Conservation (phyloP, 2,113 vertebrate genomes). For the Aldabrachelys gigantea region DNA sequence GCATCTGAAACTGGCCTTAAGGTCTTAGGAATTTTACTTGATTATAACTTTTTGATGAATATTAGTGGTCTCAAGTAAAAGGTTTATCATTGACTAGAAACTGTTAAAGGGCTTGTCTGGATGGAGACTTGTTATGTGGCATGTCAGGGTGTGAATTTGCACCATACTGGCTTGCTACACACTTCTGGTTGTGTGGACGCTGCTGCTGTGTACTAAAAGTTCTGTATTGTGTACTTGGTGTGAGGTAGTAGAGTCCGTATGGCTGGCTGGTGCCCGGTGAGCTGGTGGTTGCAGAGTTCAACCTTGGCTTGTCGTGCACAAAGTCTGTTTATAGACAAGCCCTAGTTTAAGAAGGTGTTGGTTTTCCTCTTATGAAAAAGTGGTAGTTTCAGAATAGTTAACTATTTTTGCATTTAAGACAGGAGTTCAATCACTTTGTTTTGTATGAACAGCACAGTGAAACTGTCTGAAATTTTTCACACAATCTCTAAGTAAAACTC, state of each 20-base stretch:
- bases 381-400: neutral
- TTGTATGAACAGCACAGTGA: neutral
- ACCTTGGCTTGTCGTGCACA: too few relatives aligned
- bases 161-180: too few relatives aligned
- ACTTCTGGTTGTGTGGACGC: too few relatives aligned
- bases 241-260: too few relatives aligned
- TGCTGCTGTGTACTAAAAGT: too few relatives aligned
- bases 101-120: neutral
- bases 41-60: neutral
- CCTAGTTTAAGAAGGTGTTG: neutral
- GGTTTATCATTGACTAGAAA: neutral
- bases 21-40: neutral
- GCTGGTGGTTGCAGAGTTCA: too few relatives aligned
- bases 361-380: neutral
- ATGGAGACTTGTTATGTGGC: too few relatives aligned
- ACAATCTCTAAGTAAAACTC: neutral
- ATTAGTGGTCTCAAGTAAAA: neutral
- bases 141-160: too few relatives aligned
- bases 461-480: neutral
- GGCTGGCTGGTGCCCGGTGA: too few relatives aligned
- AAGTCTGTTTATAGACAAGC: too few relatives aligned
- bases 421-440: neutral
- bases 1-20: neutral
- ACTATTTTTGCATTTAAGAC: neutral
- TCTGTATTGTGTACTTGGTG: too few relatives aligned